phyloP scores from a whole-genome alignment of 2,797 vertebrate species.

The Rousettus madagascariensis region DNA sequence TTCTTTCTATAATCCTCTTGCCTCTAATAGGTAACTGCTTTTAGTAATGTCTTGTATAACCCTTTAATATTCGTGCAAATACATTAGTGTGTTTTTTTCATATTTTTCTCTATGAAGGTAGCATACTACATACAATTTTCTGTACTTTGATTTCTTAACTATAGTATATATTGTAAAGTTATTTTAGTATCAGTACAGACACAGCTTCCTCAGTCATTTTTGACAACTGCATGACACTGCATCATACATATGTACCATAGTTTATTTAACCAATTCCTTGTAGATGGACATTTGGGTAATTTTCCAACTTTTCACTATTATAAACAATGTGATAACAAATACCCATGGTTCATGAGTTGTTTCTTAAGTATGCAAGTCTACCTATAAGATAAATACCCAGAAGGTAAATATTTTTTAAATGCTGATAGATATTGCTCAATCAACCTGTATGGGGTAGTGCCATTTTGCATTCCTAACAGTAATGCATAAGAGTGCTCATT shows the following conservation, averaged over 20 bases:
- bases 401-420: not conserved
- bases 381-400: not conserved
- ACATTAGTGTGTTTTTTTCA: not conserved
- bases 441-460: not conserved
- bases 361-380: not conserved
- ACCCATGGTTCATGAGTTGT: not conserved
- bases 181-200: not conserved
- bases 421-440: not conserved
- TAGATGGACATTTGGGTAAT: not conserved
- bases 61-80: not conserved
- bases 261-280: not conserved
- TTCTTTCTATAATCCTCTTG: not conserved
- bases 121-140: not conserved
- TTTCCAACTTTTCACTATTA: not conserved
- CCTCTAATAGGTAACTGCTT: not conserved
- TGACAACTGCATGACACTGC: not conserved
- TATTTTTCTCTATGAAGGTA: not conserved
- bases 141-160: not conserved
- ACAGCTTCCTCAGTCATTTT: not conserved
- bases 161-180: not conserved
- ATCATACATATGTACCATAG: not conserved
- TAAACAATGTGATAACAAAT: not conserved
- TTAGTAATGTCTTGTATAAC: not conserved
- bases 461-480: not conserved
- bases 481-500: not conserved